These are phyloP conservation scores for Mnemiopsis leidyi DNA, from an alignment of 37 sponge, comb jelly and placozoan genomes.

Conservation along the genomic window DNA sequence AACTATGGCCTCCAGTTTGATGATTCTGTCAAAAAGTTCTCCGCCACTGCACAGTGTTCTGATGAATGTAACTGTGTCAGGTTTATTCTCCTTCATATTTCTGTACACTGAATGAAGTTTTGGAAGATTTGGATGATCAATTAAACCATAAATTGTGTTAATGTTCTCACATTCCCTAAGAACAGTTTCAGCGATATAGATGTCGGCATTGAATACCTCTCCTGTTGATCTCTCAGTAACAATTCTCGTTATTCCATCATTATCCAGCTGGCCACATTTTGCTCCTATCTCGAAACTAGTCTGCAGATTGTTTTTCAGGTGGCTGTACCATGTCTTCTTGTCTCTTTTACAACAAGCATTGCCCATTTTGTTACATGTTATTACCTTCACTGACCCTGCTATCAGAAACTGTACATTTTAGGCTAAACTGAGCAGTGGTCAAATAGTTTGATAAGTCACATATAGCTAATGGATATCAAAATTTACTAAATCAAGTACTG, in stretches of 20 bases:
- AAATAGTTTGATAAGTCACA: too few relatives aligned
- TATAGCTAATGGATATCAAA: too few relatives aligned
- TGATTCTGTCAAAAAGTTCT: conserved; percentile 21
- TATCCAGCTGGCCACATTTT: background rate
- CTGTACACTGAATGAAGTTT: background rate
- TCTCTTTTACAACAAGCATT: background rate
- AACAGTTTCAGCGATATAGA: background rate
- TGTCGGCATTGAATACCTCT: background rate
- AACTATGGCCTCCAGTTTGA: background rate
- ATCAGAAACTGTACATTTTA: too few relatives aligned
- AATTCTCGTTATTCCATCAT: background rate
- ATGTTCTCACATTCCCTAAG: background rate
- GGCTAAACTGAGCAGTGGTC: too few relatives aligned
- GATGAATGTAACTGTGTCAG: background rate
- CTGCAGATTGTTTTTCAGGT: background rate
- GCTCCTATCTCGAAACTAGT: background rate
- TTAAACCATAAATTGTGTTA: background rate
- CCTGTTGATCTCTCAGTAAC: background rate
- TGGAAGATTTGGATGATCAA: background rate
- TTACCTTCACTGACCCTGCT: too few relatives aligned
- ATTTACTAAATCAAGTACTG: too few relatives aligned
- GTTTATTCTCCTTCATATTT: background rate
- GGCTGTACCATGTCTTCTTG: background rate
- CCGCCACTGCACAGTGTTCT: background rate
- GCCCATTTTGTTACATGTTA: too few relatives aligned